These are phyloP conservation scores for Bembecia ichneumoniformis DNA, from an alignment of 2,888 invertebrate species.

Conservation along the genomic window DNA sequence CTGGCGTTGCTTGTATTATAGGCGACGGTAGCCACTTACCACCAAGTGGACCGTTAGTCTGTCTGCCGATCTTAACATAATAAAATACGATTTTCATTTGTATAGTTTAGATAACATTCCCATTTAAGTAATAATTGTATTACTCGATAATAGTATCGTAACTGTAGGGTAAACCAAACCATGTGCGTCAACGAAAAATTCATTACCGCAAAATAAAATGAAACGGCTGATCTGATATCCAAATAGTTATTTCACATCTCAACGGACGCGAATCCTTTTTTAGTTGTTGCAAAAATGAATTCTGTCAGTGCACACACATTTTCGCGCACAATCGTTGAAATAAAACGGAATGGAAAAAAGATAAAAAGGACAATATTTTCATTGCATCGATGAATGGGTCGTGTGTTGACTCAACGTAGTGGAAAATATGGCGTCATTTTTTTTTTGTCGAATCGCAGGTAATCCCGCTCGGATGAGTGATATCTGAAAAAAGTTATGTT, in stretches of 20 bases:
- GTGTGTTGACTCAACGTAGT: conserved; percentile 50
- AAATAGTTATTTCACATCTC: conserved; percentile 58
- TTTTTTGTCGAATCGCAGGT: conserved; percentile 21
- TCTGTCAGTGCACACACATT: conserved; percentile 41
- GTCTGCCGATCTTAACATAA: no score
- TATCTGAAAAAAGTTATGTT: conserved; percentile 13
- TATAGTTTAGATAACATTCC: no score
- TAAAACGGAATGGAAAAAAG: conserved; percentile 38
- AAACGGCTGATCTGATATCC: conserved; percentile 2
- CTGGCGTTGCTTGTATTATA: no score
- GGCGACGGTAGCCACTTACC: no score
- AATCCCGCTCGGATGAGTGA: conserved; percentile 33
- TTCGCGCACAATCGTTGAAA: conserved; percentile 28
- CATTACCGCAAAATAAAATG: conserved; percentile 11
- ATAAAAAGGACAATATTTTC: conserved; percentile 63
- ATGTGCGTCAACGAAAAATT: conserved; percentile 4
- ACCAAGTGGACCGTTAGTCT: no score
- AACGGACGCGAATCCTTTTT: conserved; percentile 38
- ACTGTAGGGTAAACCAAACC: conserved; percentile 1
- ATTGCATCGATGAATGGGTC: conserved; percentile 55
- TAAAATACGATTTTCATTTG: no score
- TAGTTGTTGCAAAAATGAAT: conserved; percentile 51
- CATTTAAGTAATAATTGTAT: no score
- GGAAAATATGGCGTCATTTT: conserved; percentile 44
- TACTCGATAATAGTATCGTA: no score